Conservation (phyloP, 2,113 vertebrate species). For the Gasterosteus aculeatus region DNA sequence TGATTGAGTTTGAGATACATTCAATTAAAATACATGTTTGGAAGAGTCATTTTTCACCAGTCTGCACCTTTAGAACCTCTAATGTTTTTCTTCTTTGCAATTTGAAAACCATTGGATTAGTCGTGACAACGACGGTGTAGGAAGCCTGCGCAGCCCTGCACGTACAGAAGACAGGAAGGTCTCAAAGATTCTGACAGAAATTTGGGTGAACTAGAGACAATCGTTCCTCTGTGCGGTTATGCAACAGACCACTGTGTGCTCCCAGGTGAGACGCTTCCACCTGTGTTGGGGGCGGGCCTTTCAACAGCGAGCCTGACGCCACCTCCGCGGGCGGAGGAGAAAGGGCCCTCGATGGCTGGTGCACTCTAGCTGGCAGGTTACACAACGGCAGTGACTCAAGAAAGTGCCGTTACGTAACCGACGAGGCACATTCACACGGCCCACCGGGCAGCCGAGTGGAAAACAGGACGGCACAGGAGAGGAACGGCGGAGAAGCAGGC, state of each 20-base stretch:
- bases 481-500: slow-evolving; percentile 4
- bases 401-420: slow-evolving; percentile 75
- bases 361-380: slow-evolving; percentile 66
- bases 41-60: too few species aligned
- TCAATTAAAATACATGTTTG: not conserved
- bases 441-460: slow-evolving; percentile 63
- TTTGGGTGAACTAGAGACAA: slow-evolving; percentile 6
- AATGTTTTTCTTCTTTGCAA: not conserved
- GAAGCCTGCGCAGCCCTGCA: too few species aligned
- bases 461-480: slow-evolving; percentile 52
- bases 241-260: slow-evolving; percentile 42
- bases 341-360: slow-evolving; percentile 38
- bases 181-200: not conserved
- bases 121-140: too few species aligned
- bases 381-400: slow-evolving; percentile 69
- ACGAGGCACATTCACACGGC: slow-evolving; percentile 69
- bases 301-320: slow-evolving; percentile 45
- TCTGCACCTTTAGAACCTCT: too few species aligned
- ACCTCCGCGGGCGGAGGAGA: slow-evolving; percentile 55
- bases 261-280: slow-evolving; percentile 43
- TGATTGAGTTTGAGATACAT: not conserved
- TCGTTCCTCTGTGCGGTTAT: slow-evolving; percentile 43
- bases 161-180: too few species aligned
- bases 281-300: slow-evolving; percentile 41
- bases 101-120: not conserved